A percentile compares a stretch with the other conserved stretches of the same genome.
Evolutionary conservation across 1,140 invertebrate species (phyloP).

Genomic region (Lasaia peninsularis): DNA sequence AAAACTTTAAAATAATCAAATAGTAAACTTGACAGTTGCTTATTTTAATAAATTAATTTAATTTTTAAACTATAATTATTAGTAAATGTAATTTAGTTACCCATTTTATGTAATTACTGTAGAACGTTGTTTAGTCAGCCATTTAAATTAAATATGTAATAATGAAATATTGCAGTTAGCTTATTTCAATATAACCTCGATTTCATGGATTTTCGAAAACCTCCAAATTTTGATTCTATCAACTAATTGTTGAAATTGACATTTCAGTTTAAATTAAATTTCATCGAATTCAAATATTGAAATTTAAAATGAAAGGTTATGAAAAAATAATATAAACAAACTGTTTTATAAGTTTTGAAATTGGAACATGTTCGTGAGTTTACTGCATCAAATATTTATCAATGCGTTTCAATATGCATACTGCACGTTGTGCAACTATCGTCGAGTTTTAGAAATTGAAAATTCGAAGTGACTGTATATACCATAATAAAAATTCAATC

Average conservation of each 20-base stretch:
- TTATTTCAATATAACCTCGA: too few relatives aligned
- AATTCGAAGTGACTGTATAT: constrained; percentile 4
- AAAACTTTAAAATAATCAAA: too few relatives aligned
- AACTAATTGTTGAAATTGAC: not conserved
- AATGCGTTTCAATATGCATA: constrained; percentile 11
- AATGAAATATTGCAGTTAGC: too few relatives aligned
- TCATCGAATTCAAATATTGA: not conserved
- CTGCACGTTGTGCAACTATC: constrained; percentile 12
- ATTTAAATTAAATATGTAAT: too few relatives aligned
- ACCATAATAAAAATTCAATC: constrained; percentile 1
- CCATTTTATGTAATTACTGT: too few relatives aligned
- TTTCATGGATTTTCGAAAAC: too few relatives aligned
- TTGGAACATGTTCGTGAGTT: constrained; percentile 3
- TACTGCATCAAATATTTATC: constrained; percentile 12
- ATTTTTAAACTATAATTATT: too few relatives aligned
- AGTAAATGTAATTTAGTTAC: too few relatives aligned
- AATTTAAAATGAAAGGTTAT: not conserved
- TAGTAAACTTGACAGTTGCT: too few relatives aligned
- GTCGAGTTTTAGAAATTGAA: constrained; percentile 8
- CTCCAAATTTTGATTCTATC: not conserved
- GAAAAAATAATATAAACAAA: not conserved
- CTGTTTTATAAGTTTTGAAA: not conserved
- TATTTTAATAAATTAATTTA: too few relatives aligned
- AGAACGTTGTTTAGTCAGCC: too few relatives aligned
- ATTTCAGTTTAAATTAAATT: not conserved